Percentiles rank a stretch among this genome's conserved stretches.
Conservation (phyloP, 2,888 invertebrate genomes). For the Dendrolimus houi region DNA sequence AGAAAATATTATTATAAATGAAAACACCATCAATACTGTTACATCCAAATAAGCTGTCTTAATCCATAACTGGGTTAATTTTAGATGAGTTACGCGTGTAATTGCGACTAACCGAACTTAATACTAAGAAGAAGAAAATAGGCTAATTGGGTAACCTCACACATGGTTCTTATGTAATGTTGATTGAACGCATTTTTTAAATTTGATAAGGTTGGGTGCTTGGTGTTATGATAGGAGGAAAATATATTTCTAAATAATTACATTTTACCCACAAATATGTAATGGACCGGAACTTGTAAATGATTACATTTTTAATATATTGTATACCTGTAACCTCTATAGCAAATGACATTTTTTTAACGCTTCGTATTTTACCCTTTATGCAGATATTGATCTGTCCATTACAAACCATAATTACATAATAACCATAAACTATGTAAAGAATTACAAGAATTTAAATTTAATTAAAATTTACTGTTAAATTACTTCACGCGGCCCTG, state of each 20-base stretch:
- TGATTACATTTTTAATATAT: no score
- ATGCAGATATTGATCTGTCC: background rate
- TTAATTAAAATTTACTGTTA: no score
- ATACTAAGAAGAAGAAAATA: slow-evolving; percentile 25
- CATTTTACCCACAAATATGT: no score
- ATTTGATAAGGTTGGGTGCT: slow-evolving; percentile 3
- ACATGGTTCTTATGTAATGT: slow-evolving; percentile 29
- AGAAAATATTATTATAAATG: no score
- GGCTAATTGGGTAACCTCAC: slow-evolving; percentile 31
- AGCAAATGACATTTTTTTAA: no score
- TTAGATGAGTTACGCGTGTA: slow-evolving; percentile 5
- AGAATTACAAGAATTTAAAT: background rate
- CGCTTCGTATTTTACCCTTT: no score
- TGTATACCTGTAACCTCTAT: no score
- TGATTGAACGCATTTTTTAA: slow-evolving; percentile 22
- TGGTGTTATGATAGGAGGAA: slow-evolving; percentile 10
- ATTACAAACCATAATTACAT: background rate
- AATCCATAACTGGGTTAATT: slow-evolving; percentile 5
- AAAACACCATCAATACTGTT: no score
- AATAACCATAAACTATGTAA: background rate
- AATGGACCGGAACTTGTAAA: no score
- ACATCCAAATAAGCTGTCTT: no score
- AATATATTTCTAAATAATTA: background rate
- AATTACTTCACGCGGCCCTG: no score
- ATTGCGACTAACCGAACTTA: background rate